phyloP scores from a whole-genome alignment of 37 sponge, comb jelly and placozoan species.

The Bolinopsis microptera region DNA sequence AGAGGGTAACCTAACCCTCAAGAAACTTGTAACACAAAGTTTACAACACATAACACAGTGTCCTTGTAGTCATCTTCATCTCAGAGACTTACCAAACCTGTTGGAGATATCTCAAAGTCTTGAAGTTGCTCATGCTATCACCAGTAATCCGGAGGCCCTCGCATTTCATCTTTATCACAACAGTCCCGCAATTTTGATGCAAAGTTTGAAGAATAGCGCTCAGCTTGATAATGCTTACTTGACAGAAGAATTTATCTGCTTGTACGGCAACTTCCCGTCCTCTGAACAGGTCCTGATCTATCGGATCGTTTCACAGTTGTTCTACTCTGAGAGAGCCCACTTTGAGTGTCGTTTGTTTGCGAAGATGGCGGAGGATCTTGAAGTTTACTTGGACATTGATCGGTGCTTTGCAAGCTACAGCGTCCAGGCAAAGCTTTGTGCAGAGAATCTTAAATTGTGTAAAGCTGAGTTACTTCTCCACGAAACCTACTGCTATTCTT shows the following conservation, averaged over 20 bases:
- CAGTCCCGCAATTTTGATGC: background rate
- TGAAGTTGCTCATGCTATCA: background rate
- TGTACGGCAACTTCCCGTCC: background rate
- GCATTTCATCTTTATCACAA: conserved; percentile 11
- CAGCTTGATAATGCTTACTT: background rate
- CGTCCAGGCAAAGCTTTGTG: background rate
- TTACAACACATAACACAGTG: background rate
- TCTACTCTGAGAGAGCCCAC: background rate
- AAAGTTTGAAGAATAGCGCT: background rate
- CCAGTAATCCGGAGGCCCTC: conserved; percentile 36
- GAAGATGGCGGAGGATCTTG: conserved; percentile 18
- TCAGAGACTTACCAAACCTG: background rate
- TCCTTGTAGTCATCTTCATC: background rate
- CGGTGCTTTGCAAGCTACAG: background rate
- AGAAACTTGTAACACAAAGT: background rate
- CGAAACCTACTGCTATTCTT: background rate
- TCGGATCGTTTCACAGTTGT: conserved; percentile 24
- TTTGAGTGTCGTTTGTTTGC: background rate
- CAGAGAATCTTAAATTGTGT: background rate
- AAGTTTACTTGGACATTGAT: background rate
- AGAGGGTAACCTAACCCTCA: background rate
- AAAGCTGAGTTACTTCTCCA: background rate
- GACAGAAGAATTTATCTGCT: background rate
- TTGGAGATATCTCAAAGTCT: background rate
- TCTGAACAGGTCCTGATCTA: conserved; percentile 26